Conservation (phyloP, 2,888 invertebrate species). For the Idaea biselata region DNA sequence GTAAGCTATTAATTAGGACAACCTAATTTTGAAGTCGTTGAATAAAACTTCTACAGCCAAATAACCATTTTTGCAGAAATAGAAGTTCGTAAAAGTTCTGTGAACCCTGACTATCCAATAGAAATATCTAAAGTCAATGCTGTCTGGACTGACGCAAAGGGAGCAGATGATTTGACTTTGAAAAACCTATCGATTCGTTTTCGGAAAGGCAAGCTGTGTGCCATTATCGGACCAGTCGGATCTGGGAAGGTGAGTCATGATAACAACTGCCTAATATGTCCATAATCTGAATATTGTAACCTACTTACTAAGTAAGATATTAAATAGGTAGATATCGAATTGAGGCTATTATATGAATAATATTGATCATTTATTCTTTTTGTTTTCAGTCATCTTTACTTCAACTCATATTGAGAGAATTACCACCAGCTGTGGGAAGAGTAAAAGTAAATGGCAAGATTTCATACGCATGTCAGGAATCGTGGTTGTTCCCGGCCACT, state of each 20-base stretch:
- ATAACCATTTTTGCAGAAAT: conserved; percentile 15
- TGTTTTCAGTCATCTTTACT: conserved; percentile 80
- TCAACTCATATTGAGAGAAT: conserved; percentile 85
- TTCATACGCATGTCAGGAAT: conserved; percentile 90
- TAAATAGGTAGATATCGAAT: background rate
- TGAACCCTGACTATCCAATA: conserved; percentile 46
- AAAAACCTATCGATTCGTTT: conserved; percentile 80
- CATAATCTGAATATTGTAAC: background rate
- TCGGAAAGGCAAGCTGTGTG: conserved; percentile 83
- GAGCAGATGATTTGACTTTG: conserved; percentile 65
- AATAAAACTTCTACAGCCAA: conserved; percentile 9
- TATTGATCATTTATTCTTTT: background rate
- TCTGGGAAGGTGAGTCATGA: conserved; percentile 83
- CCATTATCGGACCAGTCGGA: conserved; percentile 93
- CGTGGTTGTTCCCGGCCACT: conserved; percentile 90
- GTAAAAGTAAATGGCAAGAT: conserved; percentile 82
- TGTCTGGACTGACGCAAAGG: conserved; percentile 56
- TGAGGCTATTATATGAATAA: background rate
- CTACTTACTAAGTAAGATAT: too few relatives aligned
- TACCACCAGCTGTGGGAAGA: conserved; percentile 80
- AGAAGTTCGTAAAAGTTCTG: conserved; percentile 17
- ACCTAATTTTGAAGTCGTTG: background rate
- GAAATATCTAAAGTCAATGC: conserved; percentile 57
- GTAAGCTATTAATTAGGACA: background rate
- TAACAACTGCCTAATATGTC: background rate